Evolutionary conservation across 2,113 vertebrate genomes (phyloP), one percentile per base, ranked within the genome.

Genomic region (Limnothrissa miodon): DNA sequence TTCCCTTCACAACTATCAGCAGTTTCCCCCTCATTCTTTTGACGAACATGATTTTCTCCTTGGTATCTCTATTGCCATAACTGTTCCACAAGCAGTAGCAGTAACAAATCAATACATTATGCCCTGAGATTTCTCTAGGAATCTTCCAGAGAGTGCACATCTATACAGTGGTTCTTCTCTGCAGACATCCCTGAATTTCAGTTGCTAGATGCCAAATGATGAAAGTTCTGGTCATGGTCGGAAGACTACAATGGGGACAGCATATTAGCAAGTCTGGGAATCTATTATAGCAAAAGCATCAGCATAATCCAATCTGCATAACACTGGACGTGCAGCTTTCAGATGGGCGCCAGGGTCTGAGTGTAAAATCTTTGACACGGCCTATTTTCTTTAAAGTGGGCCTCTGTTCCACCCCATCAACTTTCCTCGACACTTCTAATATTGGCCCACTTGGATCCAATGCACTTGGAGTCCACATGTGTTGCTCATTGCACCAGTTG

Each of bases 391-490:
- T 23, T 42, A 42, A 42, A 6, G 17, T 36, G 66, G 29, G 66
- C 29, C 66, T 33, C 33, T 29, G 15, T 74, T 74, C 66, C 66
- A 74, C 66, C 10, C 33, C 66, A 74, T 74, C 66, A 74, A 74
- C 66, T 74, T 39, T 33, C 66, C 66, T 29, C 36, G 66, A 74
- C 66, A 74, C 36, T 13, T 74, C 10, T 17, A 36, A 90, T 91
- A 88, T 85, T 53, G 53, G 70, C 46, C 78, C 45, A 80, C 79
- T n/a, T n/a, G n/a, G n/a, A n/a, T n/a, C n/a, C n/a, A 80, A 80
- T 80, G 79, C 29, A 48, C 79, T 33, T 17, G 66, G 81, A 39
- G 15, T 11, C 5, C 15, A 21, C 45, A 80, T 78, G 53, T 84
- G 8, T 21, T 56, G 45, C 33, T 83, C 45, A 33, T 78, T 53